Conservation (phyloP, 2,797 vertebrate genomes). For the Graptemys geographica region DNA sequence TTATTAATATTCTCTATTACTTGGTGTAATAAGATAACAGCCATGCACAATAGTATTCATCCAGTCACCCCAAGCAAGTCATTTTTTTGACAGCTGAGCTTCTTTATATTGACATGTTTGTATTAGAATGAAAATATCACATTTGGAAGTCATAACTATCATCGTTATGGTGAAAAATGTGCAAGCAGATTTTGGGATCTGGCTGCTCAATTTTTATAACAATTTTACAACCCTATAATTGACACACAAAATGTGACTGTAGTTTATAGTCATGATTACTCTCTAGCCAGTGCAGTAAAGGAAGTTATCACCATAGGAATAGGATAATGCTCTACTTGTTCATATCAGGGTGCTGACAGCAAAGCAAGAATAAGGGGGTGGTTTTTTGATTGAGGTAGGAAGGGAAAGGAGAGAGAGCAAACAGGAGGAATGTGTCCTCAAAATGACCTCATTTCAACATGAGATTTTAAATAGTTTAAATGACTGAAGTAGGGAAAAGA, state of each 20-base stretch:
- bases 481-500: constrained; percentile 22
- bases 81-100: neutral
- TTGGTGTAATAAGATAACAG: neutral
- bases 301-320: fast-evolving
- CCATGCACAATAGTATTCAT: neutral
- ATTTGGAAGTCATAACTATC: neutral
- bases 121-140: neutral
- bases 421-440: constrained; percentile 8
- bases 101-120: neutral
- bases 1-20: neutral
- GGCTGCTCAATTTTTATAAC: neutral
- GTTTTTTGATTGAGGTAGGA: too few relatives aligned
- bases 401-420: too few relatives aligned
- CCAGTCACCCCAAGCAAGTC: neutral
- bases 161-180: neutral
- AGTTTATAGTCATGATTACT: neutral
- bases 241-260: neutral
- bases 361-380: constrained; percentile 23
- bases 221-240: neutral
- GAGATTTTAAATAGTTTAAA: constrained; percentile 58
- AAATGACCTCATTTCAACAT: constrained; percentile 29
- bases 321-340: neutral
- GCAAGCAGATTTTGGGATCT: neutral
- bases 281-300: neutral
- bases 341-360: neutral